Evolutionary conservation across 1,140 invertebrate genomes (phyloP), one percentile per base, ranked within the genome.

Genomic region (Pentalonia nigronervosa): DNA sequence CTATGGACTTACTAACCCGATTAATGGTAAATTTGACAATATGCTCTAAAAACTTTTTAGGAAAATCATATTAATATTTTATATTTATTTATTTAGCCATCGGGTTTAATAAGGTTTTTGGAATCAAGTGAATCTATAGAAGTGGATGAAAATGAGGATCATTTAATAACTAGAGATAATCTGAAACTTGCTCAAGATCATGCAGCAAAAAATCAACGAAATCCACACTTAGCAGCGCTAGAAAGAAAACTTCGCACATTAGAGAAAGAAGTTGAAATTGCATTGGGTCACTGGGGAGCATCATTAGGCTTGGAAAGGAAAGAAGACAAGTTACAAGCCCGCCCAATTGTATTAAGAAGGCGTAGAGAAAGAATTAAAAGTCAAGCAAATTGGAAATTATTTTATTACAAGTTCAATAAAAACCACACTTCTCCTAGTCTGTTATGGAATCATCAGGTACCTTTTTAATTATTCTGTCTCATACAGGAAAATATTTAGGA

Each of bases 401-500:
- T 99, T 96, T 99, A 99, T 95, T 99, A 99, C 95, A 98, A 99
- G 95, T 99, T 99, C 95, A 97, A 97, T 95, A 97, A 97, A 95
- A 99, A 99, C 96, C 99, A 99, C 95, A 97, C 98, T 50, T 96
- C 99, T 95, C 98, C 99, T 11, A 99, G 99, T 96, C 96, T 99
- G 17, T 99, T 99, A 94, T 99, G 99, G 99, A 99, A 99, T 96
- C 98, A 99, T 95, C 99, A 99, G 95, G 98, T 98, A 95, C 94
- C 90, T 88, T 93, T 90, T 67, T 20, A 90, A n/a, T 60, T 67
- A 67, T 36, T 67, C 11, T 56, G 53, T 56, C 8, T 25, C 23
- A 56, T 56, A 25, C 23, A 56, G 7, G 7, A 23, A 56, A 0
- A 56, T 56, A 56, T 56, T 56, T 56, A 56, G 23, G 23, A 56